Conservation (phyloP, 2,888 invertebrate genomes). For the Malthinus seriepunctatus region DNA sequence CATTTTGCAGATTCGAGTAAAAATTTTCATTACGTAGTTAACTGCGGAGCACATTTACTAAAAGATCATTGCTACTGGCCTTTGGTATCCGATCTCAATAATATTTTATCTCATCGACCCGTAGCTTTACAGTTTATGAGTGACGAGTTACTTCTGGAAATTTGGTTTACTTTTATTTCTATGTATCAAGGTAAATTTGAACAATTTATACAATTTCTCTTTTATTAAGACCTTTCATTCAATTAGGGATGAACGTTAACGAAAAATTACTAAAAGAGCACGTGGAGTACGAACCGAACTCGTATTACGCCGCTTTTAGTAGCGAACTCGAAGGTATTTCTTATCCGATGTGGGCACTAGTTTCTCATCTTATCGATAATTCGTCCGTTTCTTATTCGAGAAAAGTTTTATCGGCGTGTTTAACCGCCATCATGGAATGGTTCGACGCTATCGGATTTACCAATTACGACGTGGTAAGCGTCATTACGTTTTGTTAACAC, state of each 20-base stretch:
- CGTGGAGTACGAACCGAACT: slow-evolving; percentile 95
- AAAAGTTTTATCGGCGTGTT: slow-evolving; percentile 76
- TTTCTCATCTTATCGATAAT: slow-evolving; percentile 80
- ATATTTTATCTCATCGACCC: slow-evolving; percentile 89
- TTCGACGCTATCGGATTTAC: slow-evolving; percentile 80
- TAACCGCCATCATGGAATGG: slow-evolving; percentile 84
- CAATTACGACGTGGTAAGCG: slow-evolving; percentile 66
- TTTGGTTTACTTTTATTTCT: slow-evolving; percentile 95
- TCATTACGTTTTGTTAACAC: slow-evolving; percentile 1
- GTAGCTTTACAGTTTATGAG: slow-evolving; percentile 89
- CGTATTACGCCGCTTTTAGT: slow-evolving; percentile 97
- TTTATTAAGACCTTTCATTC: not conserved
- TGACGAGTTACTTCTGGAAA: slow-evolving; percentile 85
- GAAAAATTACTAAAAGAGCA: slow-evolving; percentile 87
- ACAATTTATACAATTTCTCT: slow-evolving; percentile 1
- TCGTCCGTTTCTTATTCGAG: slow-evolving; percentile 75
- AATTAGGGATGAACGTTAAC: slow-evolving; percentile 96
- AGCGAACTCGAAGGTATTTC: slow-evolving; percentile 97
- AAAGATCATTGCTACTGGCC: slow-evolving; percentile 99
- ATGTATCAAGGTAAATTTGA: slow-evolving; percentile 84
- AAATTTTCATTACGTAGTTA: slow-evolving; percentile 89
- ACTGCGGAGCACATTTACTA: slow-evolving; percentile 90
- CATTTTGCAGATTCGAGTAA: slow-evolving; percentile 65
- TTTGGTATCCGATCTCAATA: slow-evolving; percentile 94
- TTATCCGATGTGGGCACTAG: slow-evolving; percentile 97